Conservation (phyloP, 2,797 vertebrate genomes). For the Microctenopoma stevenorrisi region DNA sequence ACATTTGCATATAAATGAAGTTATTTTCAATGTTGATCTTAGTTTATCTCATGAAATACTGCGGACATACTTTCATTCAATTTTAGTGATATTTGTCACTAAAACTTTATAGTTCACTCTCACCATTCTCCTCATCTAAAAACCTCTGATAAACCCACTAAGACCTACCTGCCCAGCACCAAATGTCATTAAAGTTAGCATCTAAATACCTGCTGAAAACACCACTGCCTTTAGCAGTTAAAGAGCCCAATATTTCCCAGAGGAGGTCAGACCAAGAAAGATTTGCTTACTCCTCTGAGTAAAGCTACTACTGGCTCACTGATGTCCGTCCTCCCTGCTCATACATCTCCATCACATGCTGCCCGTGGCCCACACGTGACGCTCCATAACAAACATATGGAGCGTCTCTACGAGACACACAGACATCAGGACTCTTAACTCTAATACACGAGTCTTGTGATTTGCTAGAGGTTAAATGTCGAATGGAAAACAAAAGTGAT, state of each 20-base stretch:
- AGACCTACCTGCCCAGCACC: no score
- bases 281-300: constrained; percentile 12
- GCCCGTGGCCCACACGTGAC: constrained; percentile 35
- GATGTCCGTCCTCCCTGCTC: constrained; percentile 48
- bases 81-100: neutral
- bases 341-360: constrained; percentile 31
- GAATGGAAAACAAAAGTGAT: neutral
- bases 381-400: constrained; percentile 9
- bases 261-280: neutral
- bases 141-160: no score
- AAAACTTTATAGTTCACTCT: no score
- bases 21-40: neutral
- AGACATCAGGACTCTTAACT: no score
- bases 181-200: no score
- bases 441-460: neutral
- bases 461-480: neutral
- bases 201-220: neutral
- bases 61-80: constrained; percentile 2
- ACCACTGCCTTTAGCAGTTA: neutral
- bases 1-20: constrained; percentile 47
- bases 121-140: no score
- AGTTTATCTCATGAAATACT: neutral
- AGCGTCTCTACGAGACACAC: neutral
- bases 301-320: constrained; percentile 40
- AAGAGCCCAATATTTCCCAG: neutral